Evolutionary conservation across 1,140 invertebrate genomes (phyloP).

Genomic region (Telenomus remus): DNA sequence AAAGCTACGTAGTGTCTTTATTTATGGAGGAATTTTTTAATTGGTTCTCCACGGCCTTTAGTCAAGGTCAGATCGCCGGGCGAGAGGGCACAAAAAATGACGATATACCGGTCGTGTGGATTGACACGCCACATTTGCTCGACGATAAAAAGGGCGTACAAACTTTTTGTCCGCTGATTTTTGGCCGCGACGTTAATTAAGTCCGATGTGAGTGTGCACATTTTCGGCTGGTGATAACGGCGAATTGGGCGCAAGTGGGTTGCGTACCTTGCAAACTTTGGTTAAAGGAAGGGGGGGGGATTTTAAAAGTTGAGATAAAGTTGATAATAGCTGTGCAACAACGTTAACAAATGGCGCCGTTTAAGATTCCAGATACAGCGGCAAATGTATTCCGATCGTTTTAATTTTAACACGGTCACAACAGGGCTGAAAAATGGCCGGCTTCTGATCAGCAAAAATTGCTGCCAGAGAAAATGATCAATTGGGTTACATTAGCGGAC

Average conservation of each 20-base stretch:
- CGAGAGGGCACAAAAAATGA: constrained; percentile 1
- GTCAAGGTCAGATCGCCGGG: constrained; percentile 23
- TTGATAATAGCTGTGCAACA: constrained; percentile 19
- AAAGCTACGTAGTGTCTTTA: no score
- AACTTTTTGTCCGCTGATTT: constrained; percentile 1
- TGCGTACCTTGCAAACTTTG: constrained; percentile 4
- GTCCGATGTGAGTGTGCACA: constrained; percentile 19
- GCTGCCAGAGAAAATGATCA: no score
- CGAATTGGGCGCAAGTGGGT: constrained; percentile 28
- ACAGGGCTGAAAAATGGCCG: background rate
- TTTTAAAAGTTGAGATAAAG: constrained; percentile 36
- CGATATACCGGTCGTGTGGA: constrained; percentile 5
- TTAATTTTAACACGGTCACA: constrained; percentile 1
- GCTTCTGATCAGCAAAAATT: no score
- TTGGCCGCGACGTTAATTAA: constrained; percentile 12
- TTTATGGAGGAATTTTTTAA: constrained; percentile 49
- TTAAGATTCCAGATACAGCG: constrained; percentile 33
- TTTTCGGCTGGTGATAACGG: constrained; percentile 20
- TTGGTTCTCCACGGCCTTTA: constrained; percentile 31
- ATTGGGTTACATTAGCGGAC: no score
- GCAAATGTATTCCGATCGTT: constrained; percentile 32
- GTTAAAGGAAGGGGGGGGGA: no score
- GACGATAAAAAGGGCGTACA: constrained; percentile 1
- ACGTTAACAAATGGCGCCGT: constrained; percentile 23
- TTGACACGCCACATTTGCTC: constrained; percentile 18